Base-by-base conservation (phyloP, 1,140 invertebrate species). In the Apis dorsata region DNA sequence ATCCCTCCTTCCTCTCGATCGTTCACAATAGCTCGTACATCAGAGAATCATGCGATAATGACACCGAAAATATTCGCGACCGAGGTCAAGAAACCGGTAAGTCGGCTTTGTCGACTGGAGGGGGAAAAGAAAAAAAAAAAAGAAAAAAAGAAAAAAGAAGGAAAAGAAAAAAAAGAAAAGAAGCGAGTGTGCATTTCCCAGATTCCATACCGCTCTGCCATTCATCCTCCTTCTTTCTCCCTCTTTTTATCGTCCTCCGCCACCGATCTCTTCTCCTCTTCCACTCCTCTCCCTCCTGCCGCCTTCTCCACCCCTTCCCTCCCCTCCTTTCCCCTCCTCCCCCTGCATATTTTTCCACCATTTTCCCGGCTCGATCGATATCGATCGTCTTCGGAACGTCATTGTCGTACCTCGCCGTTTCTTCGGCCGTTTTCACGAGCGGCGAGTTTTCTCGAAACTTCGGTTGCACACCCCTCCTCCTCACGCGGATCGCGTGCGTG, bases 41-140 rank as follows among this genome's bases (percentile, higher is more conserved):
- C 62, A 5, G 8, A 55, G 49, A 65, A 77, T 65, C 62, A 62
- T 15, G 77, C 66, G 73, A 60, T 76, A 77, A 77, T 76, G 65
- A 77, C 73, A 77, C 74, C 73, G 80, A 82, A 77, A 82, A 82
- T 82, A 82, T 82, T 82, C 80, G 13, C 65, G 28, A 34, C 63
- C 44, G 57, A 82, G 73, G 80, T 77, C 73, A 82, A 82, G 73
- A 82, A 77, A 82, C 80, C 80, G 80, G 80, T 82, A 82, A 76
- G 49, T 77, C 65, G 65, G 49, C 74, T 77, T 62, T 34, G 73
- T 62, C 63, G 65, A 55, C 55, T 44, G 66, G 34, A 44, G 34
- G 34, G 34, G 5, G 5, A 0, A 0, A 0, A 0, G 7, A 7
- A 5, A 44, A 44, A 7, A 44, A 44, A 44, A 44, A 0, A 44